These are phyloP conservation scores for Noctilio leporinus DNA, from an alignment of 2,113 vertebrate genomes.

Conservation along the genomic window DNA sequence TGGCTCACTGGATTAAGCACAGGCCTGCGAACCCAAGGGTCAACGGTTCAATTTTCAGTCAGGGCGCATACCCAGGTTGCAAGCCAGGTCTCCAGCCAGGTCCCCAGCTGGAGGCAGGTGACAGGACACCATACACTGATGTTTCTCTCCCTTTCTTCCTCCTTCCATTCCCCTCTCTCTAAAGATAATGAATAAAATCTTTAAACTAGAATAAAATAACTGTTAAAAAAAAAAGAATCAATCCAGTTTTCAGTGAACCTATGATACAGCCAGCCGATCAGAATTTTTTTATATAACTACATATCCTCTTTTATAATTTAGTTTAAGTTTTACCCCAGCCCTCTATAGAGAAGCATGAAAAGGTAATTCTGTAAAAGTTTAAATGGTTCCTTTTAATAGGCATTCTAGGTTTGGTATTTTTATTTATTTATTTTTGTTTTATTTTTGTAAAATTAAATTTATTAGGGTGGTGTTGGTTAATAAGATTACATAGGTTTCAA, in stretches of 20 bases:
- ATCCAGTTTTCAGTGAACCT: neutral
- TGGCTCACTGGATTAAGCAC: too few species aligned
- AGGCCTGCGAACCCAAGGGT: too few species aligned
- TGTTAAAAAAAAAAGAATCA: too few species aligned
- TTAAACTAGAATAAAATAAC: too few species aligned
- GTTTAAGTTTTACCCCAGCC: neutral
- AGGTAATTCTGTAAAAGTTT: neutral
- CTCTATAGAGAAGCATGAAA: neutral
- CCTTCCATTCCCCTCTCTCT: too few species aligned
- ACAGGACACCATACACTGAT: too few species aligned
- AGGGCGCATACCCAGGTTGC: too few species aligned
- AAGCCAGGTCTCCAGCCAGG: too few species aligned
- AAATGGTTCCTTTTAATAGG: neutral
- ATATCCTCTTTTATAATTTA: neutral
- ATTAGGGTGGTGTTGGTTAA: neutral
- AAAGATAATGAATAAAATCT: too few species aligned
- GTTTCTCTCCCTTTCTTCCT: too few species aligned
- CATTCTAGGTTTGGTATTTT: neutral
- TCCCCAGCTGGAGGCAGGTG: too few species aligned
- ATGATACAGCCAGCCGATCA: neutral
- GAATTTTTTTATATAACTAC: neutral
- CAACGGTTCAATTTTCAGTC: too few species aligned
- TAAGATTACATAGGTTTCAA: neutral
- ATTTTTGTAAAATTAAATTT: neutral
- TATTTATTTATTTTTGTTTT: fast-evolving